A percentile compares a stretch with the other conserved stretches of the same genome.
Evolutionary conservation across 2,113 vertebrate genomes (phyloP).

Genomic region (Syngnathus typhle): DNA sequence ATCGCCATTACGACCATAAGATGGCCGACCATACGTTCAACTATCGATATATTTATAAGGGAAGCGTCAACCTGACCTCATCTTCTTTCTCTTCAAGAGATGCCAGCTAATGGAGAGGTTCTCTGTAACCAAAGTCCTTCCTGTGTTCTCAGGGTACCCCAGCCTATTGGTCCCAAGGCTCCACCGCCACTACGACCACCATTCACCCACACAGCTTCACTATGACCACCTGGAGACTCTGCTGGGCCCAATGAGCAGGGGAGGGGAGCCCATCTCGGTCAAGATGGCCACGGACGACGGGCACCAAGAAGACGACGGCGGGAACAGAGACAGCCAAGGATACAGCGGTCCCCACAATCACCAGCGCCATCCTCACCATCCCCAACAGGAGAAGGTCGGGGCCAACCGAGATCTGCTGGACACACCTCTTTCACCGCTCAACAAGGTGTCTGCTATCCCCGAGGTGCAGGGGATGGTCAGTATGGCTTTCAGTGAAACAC

Average conservation of each 20-base stretch:
- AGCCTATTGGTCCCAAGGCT: constrained; percentile 69
- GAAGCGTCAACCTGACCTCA: constrained; percentile 35
- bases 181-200: constrained; percentile 76
- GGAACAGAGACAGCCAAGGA: constrained; percentile 74
- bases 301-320: constrained; percentile 75
- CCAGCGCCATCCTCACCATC: constrained; percentile 77
- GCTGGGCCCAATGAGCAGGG: constrained; percentile 77
- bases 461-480: constrained; percentile 80
- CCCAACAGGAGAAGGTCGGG: constrained; percentile 78
- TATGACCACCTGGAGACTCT: constrained; percentile 87
- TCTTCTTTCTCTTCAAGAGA: constrained; percentile 80
- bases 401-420: constrained; percentile 82
- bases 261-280: constrained; percentile 73
- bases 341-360: constrained; percentile 76
- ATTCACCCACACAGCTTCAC: constrained; percentile 66
- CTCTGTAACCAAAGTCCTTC: constrained; percentile 84
- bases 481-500: constrained; percentile 87
- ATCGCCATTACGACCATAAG: no score
- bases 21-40: no score
- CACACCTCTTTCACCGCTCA: constrained; percentile 79
- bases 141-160: constrained; percentile 76
- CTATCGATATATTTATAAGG: constrained; percentile 15
- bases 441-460: constrained; percentile 75
- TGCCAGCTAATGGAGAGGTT: constrained; percentile 89
- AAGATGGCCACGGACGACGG: constrained; percentile 80